Percentiles rank a stretch among this genome's conserved stretches.
These are phyloP conservation scores for Xenopus borealis DNA, from an alignment of 2,113 vertebrate genomes.

Conservation along the genomic window DNA sequence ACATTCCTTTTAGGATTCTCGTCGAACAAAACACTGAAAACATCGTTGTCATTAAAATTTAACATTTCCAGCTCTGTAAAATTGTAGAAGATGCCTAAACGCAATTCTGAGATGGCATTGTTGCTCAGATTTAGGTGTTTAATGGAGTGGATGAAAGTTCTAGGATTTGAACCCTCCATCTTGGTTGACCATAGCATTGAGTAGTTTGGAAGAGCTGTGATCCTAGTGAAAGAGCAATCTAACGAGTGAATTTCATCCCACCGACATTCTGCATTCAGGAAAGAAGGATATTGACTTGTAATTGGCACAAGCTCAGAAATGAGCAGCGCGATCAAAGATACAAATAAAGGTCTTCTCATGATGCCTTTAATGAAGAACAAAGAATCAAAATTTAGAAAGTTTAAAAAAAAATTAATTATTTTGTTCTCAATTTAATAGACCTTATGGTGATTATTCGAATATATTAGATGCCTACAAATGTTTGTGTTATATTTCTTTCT, in stretches of 20 bases:
- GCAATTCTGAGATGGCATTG: constrained; percentile 51
- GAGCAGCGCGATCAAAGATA: too few relatives aligned
- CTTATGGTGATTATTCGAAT: too few relatives aligned
- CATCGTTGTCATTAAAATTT: constrained; percentile 50
- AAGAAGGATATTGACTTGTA: not conserved
- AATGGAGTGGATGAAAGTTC: constrained; percentile 34
- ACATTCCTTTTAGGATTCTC: fast-evolving
- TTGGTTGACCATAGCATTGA: too few relatives aligned
- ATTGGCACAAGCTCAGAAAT: too few relatives aligned
- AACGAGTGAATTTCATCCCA: constrained; percentile 42
- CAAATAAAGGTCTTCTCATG: constrained; percentile 50
- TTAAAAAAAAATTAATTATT: too few relatives aligned
- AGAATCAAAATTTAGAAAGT: not conserved
- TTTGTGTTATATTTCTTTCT: too few relatives aligned
- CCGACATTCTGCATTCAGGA: constrained; percentile 22
- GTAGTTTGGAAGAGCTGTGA: constrained; percentile 35
- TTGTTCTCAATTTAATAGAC: too few relatives aligned
- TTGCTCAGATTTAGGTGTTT: constrained; percentile 60
- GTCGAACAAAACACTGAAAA: constrained; percentile 44
- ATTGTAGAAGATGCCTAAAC: constrained; percentile 44
- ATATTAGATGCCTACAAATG: too few relatives aligned
- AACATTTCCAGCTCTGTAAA: constrained; percentile 54
- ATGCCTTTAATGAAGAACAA: constrained; percentile 42
- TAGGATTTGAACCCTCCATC: too few relatives aligned
- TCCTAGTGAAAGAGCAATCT: constrained; percentile 53